Evolutionary conservation across 2,797 vertebrate species (phyloP).

Genomic region (Ambastaia sidthimunki): DNA sequence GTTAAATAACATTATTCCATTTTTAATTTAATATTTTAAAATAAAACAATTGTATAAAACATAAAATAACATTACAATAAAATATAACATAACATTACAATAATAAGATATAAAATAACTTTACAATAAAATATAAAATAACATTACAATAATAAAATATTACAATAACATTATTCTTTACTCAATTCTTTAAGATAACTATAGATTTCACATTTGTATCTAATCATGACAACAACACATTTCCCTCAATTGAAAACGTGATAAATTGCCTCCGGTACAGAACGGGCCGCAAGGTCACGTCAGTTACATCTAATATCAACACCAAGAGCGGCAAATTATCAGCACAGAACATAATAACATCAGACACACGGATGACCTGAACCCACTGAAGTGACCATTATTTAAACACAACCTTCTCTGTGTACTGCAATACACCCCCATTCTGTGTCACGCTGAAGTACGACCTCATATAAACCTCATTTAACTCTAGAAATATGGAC

Average conservation of each 20-base stretch:
- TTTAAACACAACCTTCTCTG: background rate
- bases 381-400: background rate
- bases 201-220: background rate
- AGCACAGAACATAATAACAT: constrained; percentile 31
- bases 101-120: no score
- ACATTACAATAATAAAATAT: no score
- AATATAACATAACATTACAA: no score
- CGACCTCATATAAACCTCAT: constrained; percentile 13
- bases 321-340: constrained; percentile 20
- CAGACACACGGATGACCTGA: constrained; percentile 25
- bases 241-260: background rate
- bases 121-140: no score
- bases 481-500: constrained; percentile 34
- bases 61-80: no score
- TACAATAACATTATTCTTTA: no score
- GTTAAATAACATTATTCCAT: no score
- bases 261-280: background rate
- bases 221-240: no score
- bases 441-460: background rate
- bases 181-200: no score
- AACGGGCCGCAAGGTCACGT: constrained; percentile 17
- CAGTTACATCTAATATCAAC: constrained; percentile 29
- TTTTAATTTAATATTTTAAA: no score
- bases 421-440: background rate
- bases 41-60: no score